Base-by-base conservation (phyloP, 2,113 vertebrate genomes). In the Anarhynchus alexandrinus region DNA sequence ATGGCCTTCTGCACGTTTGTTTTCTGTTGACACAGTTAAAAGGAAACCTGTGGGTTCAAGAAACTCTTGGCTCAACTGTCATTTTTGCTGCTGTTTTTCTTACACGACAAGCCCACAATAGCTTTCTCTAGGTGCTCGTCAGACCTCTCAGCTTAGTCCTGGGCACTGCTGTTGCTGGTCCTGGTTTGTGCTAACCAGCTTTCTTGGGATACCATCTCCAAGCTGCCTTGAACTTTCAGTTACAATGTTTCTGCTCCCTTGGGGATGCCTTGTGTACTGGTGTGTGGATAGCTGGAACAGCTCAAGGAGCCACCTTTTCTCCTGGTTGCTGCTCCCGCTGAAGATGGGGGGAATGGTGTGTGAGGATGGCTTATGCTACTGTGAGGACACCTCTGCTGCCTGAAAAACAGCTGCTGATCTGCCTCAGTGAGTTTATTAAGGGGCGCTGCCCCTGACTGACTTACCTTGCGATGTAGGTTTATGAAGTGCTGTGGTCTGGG, bases 1-100 rank as follows among this genome's bases (percentile, higher is more conserved):
- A 1, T 32, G 51, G 26, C 21, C 12, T 19, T 12, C 38, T 83
- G 51, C 27, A 4, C 2, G 1, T 2, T 4, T 9, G 10, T 49
- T 15, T n/a, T 65, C 17, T 82, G 18, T 67, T 70, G 34, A 19
- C 30, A 43, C 18, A 19, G 30, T 52, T 78, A 42, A 0, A 15
- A 29, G 52, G 77, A 77, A 54, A 52, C 10, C 30, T 30, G 10
- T 9, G 29, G 49, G 34, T 42, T 82, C 32, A 54, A 29, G 64
- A 47, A 71, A 34, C 36, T 42, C 17, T 15, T 14, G 10, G 36
- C 12, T 85, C 10, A 40, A 18, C 25, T 51, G 9, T 55, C 15
- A 3, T 23, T 65, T 54, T 52, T 82, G 49, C 70, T 71, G 21
- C 61, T 29, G 14, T 18, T 71, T 71, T 77, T 71, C 34, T 77